These are phyloP conservation scores for Drosophila gaucha DNA, from an alignment of 2,888 invertebrate species.

Conservation along the genomic window DNA sequence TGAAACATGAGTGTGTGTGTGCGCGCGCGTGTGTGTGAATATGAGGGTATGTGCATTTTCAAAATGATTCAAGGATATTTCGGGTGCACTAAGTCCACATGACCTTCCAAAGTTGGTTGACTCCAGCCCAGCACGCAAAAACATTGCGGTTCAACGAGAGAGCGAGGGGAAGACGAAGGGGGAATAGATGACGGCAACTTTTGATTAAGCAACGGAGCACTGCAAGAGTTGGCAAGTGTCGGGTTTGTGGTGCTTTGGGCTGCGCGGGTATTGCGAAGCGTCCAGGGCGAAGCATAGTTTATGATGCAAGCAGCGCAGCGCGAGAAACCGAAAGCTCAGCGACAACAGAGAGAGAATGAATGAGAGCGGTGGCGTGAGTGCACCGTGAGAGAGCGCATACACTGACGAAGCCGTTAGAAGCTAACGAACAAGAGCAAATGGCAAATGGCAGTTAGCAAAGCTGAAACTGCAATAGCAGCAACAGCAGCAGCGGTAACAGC, in stretches of 20 bases:
- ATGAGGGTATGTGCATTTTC: constrained; percentile 51
- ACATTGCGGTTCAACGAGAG: too few species aligned
- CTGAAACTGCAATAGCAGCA: constrained; percentile 34
- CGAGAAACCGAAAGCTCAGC: constrained; percentile 6
- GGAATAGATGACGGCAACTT: constrained; percentile 40
- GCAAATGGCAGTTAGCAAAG: constrained; percentile 54
- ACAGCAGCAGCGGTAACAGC: constrained; percentile 1
- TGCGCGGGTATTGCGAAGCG: constrained; percentile 6
- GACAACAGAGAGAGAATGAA: constrained; percentile 1
- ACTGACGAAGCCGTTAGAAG: constrained; percentile 62
- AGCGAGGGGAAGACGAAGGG: neutral
- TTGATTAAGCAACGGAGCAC: constrained; percentile 57
- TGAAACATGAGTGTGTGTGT: constrained; percentile 13
- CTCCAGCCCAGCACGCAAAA: constrained; percentile 44
- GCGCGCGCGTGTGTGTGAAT: constrained; percentile 36
- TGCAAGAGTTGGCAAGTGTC: constrained; percentile 54
- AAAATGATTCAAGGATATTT: constrained; percentile 78
- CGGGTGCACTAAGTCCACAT: constrained; percentile 74
- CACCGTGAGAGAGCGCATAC: constrained; percentile 24
- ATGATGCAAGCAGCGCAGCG: constrained; percentile 26
- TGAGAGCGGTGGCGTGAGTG: constrained; percentile 13
- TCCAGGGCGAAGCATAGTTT: constrained; percentile 9
- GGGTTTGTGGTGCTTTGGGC: constrained; percentile 20
- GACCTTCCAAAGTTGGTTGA: constrained; percentile 82
- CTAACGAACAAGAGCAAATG: constrained; percentile 44